phyloP scores from a whole-genome alignment of 2,113 vertebrate species.

The Lepus timidus region DNA sequence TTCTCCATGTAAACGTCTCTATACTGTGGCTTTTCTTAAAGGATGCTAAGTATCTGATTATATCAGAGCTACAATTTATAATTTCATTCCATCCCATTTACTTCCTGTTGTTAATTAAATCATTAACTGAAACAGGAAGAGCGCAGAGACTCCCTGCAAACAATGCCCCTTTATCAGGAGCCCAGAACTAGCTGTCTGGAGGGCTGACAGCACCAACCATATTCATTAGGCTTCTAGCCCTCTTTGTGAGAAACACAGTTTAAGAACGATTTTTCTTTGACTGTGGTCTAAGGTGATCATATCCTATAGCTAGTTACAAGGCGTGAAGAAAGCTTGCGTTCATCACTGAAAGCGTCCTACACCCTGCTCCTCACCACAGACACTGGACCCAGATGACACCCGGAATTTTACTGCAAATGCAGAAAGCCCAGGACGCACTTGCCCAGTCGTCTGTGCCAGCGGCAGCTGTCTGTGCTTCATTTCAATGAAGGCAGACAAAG shows the following conservation, averaged over 20 bases:
- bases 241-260: neutral
- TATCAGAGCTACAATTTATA: neutral
- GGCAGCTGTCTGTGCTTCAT: slow-evolving; percentile 36
- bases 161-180: slow-evolving; percentile 71
- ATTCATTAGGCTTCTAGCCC: neutral
- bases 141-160: neutral
- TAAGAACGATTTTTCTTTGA: neutral
- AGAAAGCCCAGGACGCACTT: neutral
- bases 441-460: neutral
- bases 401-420: neutral
- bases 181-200: neutral
- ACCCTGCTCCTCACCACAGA: neutral
- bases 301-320: neutral
- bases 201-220: neutral
- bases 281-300: neutral
- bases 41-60: neutral
- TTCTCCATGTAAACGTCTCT: neutral
- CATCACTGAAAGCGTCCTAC: neutral
- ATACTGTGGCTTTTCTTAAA: neutral
- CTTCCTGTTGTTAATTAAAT: slow-evolving; percentile 75
- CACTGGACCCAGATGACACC: neutral
- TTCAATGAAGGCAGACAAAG: slow-evolving; percentile 67
- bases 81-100: slow-evolving; percentile 33
- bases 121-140: slow-evolving; percentile 67
- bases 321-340: neutral